Evolutionary conservation across 1,140 invertebrate genomes (phyloP), one percentile per base, ranked within the genome.

Genomic region (Holcopasites calliopsidis): DNA sequence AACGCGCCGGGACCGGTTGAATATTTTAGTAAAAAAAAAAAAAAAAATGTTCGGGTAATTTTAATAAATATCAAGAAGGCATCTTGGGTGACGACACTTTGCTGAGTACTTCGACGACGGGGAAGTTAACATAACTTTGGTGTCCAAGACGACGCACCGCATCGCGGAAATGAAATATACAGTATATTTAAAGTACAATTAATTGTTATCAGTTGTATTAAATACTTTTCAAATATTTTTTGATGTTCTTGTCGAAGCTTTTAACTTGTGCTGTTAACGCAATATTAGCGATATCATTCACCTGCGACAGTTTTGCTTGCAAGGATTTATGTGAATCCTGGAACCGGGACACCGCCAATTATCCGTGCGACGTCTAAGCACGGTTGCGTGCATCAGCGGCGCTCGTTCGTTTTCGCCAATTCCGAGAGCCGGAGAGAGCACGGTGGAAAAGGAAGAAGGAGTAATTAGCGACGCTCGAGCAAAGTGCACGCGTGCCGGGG

Each of bases 391-490:
- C 55, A 49, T 38, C 42, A 11, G 21, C 4, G 42, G 11, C 2
- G 31, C 23, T 33, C 28, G 40, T 55, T 60, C 68, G n/a, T 21
- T 70, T 58, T 13, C 68, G 55, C 55, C 60, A 21, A n/a, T 60
- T 49, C 16, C 33, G 42, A 35, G 38, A 49, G 28, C 49, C n/a
- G n/a, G n/a, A n/a, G 42, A 44, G 49, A 16, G 11, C 13, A 52
- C 21, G n/a, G n/a, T 11, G 55, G 18, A 38, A 35, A 16, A 61
- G 23, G 68, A 61, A 40, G 68, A 49, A 26, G 31, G 23, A 6
- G 33, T 60, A 71, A 71, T 71, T 61, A 71, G 68, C 68, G 31
- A 60, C 44, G 68, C 33, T 60, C 21, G 42, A 60, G 55, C 55
- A 49, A 47, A 49, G 42, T 44, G 33, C 21, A n/a, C n/a, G 57